Evolutionary conservation across 2,888 invertebrate species (phyloP).

Genomic region (Sthenelais limicola): DNA sequence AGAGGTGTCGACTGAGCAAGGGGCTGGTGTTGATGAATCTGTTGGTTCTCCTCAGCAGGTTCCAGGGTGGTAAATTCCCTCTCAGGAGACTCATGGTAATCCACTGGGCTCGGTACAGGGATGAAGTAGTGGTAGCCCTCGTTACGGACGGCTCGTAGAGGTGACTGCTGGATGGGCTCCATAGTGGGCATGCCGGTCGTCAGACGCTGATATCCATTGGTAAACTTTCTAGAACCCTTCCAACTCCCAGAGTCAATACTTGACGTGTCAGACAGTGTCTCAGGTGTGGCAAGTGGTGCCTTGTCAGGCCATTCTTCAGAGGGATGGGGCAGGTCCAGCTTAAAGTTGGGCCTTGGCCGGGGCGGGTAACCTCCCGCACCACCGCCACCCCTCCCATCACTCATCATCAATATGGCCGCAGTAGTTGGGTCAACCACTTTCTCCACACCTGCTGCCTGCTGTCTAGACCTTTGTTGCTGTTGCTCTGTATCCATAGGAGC

Average conservation of each 20-base stretch:
- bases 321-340: constrained; percentile 36
- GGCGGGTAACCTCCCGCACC: background rate
- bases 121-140: constrained; percentile 44
- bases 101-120: constrained; percentile 34
- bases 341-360: constrained; percentile 30
- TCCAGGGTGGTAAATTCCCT: constrained; percentile 19
- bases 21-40: background rate
- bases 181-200: constrained; percentile 53
- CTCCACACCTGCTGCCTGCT: background rate
- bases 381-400: no score
- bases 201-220: constrained; percentile 48
- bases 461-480: background rate
- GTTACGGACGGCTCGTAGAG: constrained; percentile 40
- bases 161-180: constrained; percentile 61
- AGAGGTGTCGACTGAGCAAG: constrained; percentile 32
- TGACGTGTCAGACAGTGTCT: constrained; percentile 84
- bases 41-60: constrained; percentile 20
- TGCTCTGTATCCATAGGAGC: constrained; percentile 62
- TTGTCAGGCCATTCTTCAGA: constrained; percentile 5
- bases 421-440: background rate
- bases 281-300: constrained; percentile 87
- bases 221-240: constrained; percentile 37
- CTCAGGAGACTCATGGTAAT: constrained; percentile 40
- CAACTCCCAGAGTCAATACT: constrained; percentile 78
- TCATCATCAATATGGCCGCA: no score